These are phyloP conservation scores for Cygnus buccinator DNA, from an alignment of 2,113 vertebrate genomes.

Conservation along the genomic window DNA sequence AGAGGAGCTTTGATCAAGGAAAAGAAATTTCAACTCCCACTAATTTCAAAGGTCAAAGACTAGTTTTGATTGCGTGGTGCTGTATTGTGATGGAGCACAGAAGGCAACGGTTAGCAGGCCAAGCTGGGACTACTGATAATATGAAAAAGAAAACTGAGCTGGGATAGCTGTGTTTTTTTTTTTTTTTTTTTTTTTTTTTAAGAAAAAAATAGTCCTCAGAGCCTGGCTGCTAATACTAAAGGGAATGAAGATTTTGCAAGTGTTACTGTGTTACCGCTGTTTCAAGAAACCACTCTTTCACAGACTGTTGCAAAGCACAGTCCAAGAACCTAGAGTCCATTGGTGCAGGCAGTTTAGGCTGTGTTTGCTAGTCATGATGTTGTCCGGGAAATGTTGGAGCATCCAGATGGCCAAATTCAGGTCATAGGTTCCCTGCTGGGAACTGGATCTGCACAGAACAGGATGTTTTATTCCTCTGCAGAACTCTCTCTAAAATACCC, in stretches of 20 bases:
- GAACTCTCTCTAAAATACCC: not conserved
- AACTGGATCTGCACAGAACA: not conserved
- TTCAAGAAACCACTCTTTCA: not conserved
- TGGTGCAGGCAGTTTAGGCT: not conserved
- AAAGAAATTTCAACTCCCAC: not conserved
- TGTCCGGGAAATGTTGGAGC: not conserved
- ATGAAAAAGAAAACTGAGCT: not conserved
- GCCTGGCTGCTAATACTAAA: not conserved
- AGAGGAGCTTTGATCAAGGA: not conserved
- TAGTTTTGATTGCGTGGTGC: not conserved
- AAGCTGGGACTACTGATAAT: not conserved
- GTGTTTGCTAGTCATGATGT: not conserved
- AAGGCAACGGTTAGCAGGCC: not conserved
- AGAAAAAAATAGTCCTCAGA: too few species aligned
- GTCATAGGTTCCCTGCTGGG: not conserved
- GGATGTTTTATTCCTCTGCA: not conserved
- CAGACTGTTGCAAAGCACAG: not conserved
- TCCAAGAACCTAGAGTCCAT: too few species aligned
- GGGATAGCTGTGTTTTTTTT: not conserved
- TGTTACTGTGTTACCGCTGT: too few species aligned
- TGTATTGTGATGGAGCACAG: not conserved
- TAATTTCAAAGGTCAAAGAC: not conserved
- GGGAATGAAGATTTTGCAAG: not conserved
- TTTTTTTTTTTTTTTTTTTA: too few species aligned
- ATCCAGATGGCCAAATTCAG: not conserved